phyloP scores from a whole-genome alignment of 2,797 vertebrate genomes.

The Onychomys torridus region DNA sequence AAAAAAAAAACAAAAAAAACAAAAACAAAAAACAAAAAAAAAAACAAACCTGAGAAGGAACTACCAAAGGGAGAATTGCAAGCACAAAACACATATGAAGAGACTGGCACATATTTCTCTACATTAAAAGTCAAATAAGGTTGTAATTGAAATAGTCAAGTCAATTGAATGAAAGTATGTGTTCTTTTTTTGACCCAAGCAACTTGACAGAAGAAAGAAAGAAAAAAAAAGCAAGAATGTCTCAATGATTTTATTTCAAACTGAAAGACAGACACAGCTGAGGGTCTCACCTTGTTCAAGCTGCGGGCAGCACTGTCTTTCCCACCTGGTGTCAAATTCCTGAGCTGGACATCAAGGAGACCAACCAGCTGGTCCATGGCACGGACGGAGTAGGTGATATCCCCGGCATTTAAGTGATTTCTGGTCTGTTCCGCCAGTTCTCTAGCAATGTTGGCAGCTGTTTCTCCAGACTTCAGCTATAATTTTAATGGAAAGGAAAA shows the following conservation, averaged over 20 bases:
- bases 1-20: not conserved
- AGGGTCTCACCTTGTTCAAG: constrained; percentile 94
- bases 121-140: constrained; percentile 18
- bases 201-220: not conserved
- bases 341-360: constrained; percentile 96
- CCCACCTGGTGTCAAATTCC: constrained; percentile 96
- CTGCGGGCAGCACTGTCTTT: constrained; percentile 98
- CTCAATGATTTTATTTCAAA: not conserved
- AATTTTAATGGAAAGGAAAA: constrained; percentile 53
- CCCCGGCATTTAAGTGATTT: constrained; percentile 94
- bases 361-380: constrained; percentile 98
- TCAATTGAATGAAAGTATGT: not conserved
- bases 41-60: not conserved
- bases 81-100: constrained; percentile 2
- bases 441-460: constrained; percentile 96
- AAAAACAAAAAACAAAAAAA: not conserved
- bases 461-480: constrained; percentile 95
- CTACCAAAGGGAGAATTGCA: not conserved
- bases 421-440: constrained; percentile 97
- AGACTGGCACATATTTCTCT: not conserved
- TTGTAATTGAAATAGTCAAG: not conserved
- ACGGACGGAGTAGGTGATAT: constrained; percentile 95
- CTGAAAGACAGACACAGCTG: accelerated
- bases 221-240: not conserved
- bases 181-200: not conserved